These are phyloP conservation scores for Aythya fuligula DNA, from an alignment of 2,797 vertebrate genomes.

Conservation along the genomic window DNA sequence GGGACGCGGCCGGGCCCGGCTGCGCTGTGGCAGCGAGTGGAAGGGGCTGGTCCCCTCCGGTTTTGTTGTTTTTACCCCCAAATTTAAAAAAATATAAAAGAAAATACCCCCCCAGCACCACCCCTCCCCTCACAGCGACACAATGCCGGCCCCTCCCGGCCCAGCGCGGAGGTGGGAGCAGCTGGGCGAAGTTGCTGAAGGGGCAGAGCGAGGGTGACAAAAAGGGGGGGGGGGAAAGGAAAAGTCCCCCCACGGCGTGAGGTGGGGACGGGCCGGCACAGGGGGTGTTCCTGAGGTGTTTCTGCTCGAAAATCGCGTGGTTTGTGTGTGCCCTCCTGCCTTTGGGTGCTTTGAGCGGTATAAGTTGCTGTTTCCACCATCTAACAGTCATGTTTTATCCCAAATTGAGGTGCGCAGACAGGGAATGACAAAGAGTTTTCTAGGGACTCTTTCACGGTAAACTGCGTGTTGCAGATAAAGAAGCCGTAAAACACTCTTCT, in stretches of 20 bases:
- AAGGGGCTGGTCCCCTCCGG: no score
- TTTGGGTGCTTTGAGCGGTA: background rate
- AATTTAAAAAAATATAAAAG: no score
- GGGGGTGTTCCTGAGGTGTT: background rate
- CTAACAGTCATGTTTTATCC: background rate
- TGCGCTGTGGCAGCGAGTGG: no score
- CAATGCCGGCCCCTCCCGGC: no score
- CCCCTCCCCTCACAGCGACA: no score
- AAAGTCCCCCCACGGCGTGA: background rate
- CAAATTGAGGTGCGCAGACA: background rate
- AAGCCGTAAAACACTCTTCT: background rate
- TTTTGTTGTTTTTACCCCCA: no score
- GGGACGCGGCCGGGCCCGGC: no score
- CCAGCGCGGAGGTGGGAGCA: no score
- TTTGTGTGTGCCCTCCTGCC: background rate
- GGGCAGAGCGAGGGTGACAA: no score
- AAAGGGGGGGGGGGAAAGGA: no score
- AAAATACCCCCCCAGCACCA: no score
- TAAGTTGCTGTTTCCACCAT: background rate
- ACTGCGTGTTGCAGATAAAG: background rate
- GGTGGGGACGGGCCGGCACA: background rate
- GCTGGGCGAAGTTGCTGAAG: no score
- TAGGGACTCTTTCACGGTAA: background rate
- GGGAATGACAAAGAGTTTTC: background rate
- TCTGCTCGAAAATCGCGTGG: background rate